Evolutionary conservation across 2,888 invertebrate genomes (phyloP).

Genomic region (Drosophila paramelanica): DNA sequence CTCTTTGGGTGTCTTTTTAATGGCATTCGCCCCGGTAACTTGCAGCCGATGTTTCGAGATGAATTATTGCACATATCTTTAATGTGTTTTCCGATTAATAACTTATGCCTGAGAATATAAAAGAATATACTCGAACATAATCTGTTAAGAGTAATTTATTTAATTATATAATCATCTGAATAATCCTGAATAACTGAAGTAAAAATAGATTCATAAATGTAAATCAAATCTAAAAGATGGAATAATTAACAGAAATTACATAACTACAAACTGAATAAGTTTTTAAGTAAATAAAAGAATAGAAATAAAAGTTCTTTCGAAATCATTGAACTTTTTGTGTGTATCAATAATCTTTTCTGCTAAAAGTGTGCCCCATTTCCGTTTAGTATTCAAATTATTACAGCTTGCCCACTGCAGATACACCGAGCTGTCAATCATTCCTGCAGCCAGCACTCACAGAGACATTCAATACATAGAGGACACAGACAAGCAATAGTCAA

Average conservation of each 20-base stretch:
- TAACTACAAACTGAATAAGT: background rate
- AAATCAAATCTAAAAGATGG: too few relatives aligned
- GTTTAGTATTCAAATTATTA: slow-evolving; percentile 31
- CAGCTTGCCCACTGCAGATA: slow-evolving; percentile 16
- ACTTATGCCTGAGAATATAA: too few relatives aligned
- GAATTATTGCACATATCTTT: too few relatives aligned
- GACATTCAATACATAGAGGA: slow-evolving; percentile 33
- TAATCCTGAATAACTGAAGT: too few relatives aligned
- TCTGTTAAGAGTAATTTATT: too few relatives aligned
- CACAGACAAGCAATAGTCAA: slow-evolving; percentile 53
- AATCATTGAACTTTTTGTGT: slow-evolving; percentile 15
- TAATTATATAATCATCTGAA: too few relatives aligned
- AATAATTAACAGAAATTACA: background rate
- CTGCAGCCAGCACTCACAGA: slow-evolving; percentile 17
- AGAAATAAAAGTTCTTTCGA: background rate
- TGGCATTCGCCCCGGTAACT: too few relatives aligned
- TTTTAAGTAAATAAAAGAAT: background rate
- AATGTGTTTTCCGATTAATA: too few relatives aligned
- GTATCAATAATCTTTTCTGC: slow-evolving; percentile 6
- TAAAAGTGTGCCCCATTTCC: slow-evolving; percentile 31
- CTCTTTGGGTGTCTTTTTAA: too few relatives aligned
- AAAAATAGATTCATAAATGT: too few relatives aligned
- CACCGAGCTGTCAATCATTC: slow-evolving; percentile 44
- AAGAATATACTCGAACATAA: too few relatives aligned
- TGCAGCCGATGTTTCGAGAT: too few relatives aligned